Evolutionary conservation across 1,140 invertebrate species (phyloP).

Genomic region (Drosophila dunni): DNA sequence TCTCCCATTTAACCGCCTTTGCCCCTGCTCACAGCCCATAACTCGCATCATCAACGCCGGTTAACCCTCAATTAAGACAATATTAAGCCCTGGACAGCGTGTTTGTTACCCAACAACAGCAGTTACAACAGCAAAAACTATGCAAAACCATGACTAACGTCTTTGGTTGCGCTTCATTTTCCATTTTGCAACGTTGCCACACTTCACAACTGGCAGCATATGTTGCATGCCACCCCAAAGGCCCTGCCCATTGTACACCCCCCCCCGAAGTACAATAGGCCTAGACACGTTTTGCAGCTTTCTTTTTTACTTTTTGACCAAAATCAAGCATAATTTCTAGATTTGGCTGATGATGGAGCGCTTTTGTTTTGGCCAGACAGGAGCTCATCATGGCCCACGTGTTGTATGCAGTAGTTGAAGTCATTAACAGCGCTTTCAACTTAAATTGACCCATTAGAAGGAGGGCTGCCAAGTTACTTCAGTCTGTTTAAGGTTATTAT

Average conservation of each 20-base stretch:
- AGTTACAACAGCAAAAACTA: conserved; percentile 67
- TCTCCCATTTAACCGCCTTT: not conserved
- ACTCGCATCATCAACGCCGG: conserved; percentile 84
- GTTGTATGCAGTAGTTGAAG: conserved; percentile 42
- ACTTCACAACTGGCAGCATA: conserved; percentile 66
- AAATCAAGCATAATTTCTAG: conserved; percentile 75
- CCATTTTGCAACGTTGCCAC: conserved; percentile 55
- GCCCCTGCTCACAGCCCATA: conserved; percentile 65
- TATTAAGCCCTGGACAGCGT: conserved; percentile 77
- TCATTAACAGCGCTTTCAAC: conserved; percentile 59
- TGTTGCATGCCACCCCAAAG: conserved; percentile 58
- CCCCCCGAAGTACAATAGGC: conserved; percentile 30
- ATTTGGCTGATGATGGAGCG: conserved; percentile 73
- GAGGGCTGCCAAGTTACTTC: not conserved
- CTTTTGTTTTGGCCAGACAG: conserved; percentile 41
- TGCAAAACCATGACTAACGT: conserved; percentile 84
- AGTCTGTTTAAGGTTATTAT: not conserved
- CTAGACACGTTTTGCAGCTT: conserved; percentile 59
- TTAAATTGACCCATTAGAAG: conserved; percentile 20
- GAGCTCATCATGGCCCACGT: conserved; percentile 35
- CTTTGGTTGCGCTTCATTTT: conserved; percentile 80
- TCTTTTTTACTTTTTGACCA: conserved; percentile 33
- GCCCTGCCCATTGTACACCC: conserved; percentile 1
- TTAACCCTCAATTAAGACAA: conserved; percentile 85
- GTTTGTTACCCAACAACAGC: conserved; percentile 8